A percentile compares a stretch with the other conserved stretches of the same genome.
phyloP scores from a whole-genome alignment of 2,113 vertebrate species.

The Loxodonta africana region DNA sequence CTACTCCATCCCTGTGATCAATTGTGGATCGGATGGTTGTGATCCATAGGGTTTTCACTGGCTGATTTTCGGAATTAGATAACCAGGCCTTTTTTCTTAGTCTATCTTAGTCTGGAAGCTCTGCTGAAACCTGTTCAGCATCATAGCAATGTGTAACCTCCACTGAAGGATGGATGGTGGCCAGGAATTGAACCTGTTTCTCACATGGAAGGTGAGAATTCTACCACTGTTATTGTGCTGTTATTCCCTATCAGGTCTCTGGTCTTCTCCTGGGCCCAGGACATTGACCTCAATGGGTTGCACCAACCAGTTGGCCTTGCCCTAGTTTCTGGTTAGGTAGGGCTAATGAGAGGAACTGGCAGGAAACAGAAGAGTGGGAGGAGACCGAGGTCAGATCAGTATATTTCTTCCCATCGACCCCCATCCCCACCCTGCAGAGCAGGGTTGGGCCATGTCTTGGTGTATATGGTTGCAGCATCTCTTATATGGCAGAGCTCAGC shows the following conservation, averaged over 20 bases:
- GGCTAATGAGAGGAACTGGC: neutral
- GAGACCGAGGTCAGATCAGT: neutral
- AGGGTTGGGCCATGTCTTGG: accelerated
- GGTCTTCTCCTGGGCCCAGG: neutral
- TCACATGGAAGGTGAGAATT: no score
- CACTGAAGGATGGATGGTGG: no score
- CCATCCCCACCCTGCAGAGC: neutral
- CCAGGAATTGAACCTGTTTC: no score
- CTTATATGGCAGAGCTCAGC: no score
- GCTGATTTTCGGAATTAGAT: no score
- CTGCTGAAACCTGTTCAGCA: no score
- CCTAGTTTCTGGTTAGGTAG: neutral
- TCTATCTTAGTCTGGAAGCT: no score
- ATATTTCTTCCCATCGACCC: neutral
- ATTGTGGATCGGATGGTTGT: no score
- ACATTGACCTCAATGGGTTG: accelerated
- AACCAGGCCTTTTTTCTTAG: no score
- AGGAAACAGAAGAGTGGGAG: neutral
- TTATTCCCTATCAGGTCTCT: neutral
- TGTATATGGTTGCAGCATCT: neutral
- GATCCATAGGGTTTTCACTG: no score
- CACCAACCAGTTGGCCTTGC: neutral
- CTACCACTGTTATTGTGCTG: neutral
- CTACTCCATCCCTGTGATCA: no score
- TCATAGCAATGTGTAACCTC: no score